Conservation (phyloP, 2,113 vertebrate species). For the Carollia perspicillata region DNA sequence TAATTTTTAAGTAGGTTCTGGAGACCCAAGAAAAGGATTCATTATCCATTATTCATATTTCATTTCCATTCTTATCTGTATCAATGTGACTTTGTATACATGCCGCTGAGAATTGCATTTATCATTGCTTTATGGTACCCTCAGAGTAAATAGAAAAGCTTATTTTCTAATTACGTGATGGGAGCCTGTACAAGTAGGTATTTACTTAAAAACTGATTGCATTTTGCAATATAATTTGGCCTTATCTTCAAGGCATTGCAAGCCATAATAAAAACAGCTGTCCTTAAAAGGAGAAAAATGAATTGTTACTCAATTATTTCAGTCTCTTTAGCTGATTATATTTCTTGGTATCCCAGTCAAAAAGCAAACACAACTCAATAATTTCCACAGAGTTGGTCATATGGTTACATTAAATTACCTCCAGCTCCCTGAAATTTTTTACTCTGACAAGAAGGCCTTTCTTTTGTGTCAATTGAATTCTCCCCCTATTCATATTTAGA, state of each 20-base stretch:
- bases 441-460: conserved; percentile 48
- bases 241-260: conserved; percentile 23
- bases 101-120: not conserved
- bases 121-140: not conserved
- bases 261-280: conserved; percentile 34
- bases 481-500: conserved; percentile 49
- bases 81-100: conserved; percentile 32
- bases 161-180: conserved; percentile 40
- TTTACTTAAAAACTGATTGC: conserved; percentile 35
- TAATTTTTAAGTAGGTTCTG: conserved; percentile 49
- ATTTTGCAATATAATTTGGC: not conserved
- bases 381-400: conserved; percentile 51
- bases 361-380: conserved; percentile 50
- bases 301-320: conserved; percentile 38
- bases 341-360: conserved; percentile 53
- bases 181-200: not conserved
- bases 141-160: conserved; percentile 46
- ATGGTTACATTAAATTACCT: conserved; percentile 58
- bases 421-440: conserved; percentile 10
- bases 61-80: conserved; percentile 36
- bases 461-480: conserved; percentile 29
- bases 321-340: conserved; percentile 54
- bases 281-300: conserved; percentile 51
- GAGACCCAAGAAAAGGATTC: conserved; percentile 31
- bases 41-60: conserved; percentile 35